Evolutionary conservation across 1,140 invertebrate species (phyloP), one percentile per base, ranked within the genome.

Genomic region (Cotesia vestalis): DNA sequence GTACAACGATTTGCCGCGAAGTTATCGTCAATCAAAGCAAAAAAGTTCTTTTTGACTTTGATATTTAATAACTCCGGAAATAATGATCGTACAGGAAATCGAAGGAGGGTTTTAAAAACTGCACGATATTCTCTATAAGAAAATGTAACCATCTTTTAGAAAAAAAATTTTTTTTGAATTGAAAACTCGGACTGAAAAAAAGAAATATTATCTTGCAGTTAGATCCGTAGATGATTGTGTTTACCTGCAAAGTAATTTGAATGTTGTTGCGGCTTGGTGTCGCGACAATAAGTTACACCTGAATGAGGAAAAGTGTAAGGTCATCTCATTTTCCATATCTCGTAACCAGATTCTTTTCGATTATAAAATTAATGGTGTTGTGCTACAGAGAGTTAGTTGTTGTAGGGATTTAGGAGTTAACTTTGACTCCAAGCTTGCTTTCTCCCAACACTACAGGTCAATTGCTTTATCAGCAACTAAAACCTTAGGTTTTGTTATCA

Each of bases 371-470:
- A 34, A 34, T 6, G 20, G 20, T 60, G 8, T 4, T 27, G 4
- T 60, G 4, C 4, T 60, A 40, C 3, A 40, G 4, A 36, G 62
- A n/a, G 9, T n/a, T 12, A 8, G 3, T 9, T 4, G 3, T 12
- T n/a, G 9, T 11, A 20, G 4, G 17, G 62, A 64, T n/a, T 46
- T 64, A 14, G 62, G 20, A n/a, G 36, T 64, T 4, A 40, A 8
- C 8, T 64, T 64, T 64, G 62, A 64, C n/a, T 62, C 60, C 5
- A 62, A 27, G 60, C 27, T 62, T 27, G 27, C 60, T 6, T 62
- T 62, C n/a, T 6, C 14, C 12, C 5, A 62, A 12, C 60, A 62
- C 27, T 27, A 6, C 17, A 8, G 5, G 5, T 5, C 14, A n/a
- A 62, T 38, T 6, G 12, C 27, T 8, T 4, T 4, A 20, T 11